These are phyloP conservation scores for Drosophila nigromelanica DNA, from an alignment of 1,140 invertebrate species.

Conservation along the genomic window DNA sequence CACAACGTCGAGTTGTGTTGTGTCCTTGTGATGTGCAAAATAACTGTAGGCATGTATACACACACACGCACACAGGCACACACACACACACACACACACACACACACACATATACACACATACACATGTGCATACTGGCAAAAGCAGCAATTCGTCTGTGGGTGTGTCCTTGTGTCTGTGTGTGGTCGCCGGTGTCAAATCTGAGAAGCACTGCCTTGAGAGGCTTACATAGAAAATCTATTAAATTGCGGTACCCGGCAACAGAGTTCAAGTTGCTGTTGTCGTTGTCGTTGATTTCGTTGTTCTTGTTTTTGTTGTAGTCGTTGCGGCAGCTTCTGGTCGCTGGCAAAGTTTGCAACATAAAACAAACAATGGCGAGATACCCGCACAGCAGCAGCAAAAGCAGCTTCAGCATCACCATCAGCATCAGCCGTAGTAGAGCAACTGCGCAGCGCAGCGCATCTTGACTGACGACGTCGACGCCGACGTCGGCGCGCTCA, in stretches of 20 bases:
- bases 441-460: conserved; percentile 26
- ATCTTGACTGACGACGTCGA: conserved; percentile 73
- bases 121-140: conserved; percentile 16
- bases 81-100: conserved; percentile 1
- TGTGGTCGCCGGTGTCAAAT: conserved; percentile 75
- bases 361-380: conserved; percentile 81
- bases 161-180: conserved; percentile 36
- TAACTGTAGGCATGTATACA: conserved; percentile 71
- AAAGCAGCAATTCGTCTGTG: conserved; percentile 18
- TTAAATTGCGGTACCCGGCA: conserved; percentile 69
- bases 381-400: conserved; percentile 53
- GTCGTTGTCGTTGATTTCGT: conserved; percentile 8
- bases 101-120: too few species aligned
- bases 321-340: conserved; percentile 33
- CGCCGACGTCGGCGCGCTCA: conserved; percentile 59
- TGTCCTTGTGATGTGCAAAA: conserved; percentile 78
- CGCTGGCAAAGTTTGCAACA: conserved; percentile 76
- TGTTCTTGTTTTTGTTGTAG: conserved; percentile 15
- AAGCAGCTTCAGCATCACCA: conserved; percentile 9
- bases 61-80: neutral
- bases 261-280: conserved; percentile 40
- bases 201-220: conserved; percentile 59
- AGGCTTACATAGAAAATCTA: conserved; percentile 81
- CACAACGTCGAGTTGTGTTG: conserved; percentile 78
- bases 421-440: conserved; percentile 13